A percentile compares a stretch with the other conserved stretches of the same genome.
phyloP scores from a whole-genome alignment of 2,888 invertebrate species.

The Tetranychus piercei region DNA sequence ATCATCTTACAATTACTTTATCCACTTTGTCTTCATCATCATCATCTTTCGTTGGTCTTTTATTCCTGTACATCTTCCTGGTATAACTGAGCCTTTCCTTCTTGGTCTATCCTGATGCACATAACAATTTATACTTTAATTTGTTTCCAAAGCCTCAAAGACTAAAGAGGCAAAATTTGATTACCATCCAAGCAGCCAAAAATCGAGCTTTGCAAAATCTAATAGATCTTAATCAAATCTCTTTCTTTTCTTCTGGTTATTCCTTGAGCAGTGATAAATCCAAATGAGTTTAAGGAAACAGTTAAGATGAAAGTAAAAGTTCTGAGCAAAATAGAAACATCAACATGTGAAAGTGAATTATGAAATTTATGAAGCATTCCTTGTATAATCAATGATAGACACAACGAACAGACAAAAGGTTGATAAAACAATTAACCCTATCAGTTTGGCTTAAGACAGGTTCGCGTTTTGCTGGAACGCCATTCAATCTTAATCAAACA shows the following conservation, averaged over 20 bases:
- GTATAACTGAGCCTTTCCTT: neutral
- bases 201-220: neutral
- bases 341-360: no score
- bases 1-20: neutral
- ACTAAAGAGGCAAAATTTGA: neutral
- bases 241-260: neutral
- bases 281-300: no score
- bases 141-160: neutral
- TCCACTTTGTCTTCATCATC: neutral
- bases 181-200: neutral
- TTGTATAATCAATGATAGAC: no score
- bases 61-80: neutral
- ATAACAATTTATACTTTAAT: neutral
- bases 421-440: no score
- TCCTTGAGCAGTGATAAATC: no score
- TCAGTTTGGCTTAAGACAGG: no score
- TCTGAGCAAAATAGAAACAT: no score
- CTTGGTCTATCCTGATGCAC: neutral
- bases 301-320: no score
- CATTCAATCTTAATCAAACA: no score
- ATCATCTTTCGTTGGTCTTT: neutral
- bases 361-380: no score
- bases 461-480: no score
- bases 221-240: conserved; percentile 1
- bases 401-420: no score